Percentiles rank a stretch among this genome's conserved stretches.
Conservation (phyloP, 2,113 vertebrate species). For the Ciconia stormi region DNA sequence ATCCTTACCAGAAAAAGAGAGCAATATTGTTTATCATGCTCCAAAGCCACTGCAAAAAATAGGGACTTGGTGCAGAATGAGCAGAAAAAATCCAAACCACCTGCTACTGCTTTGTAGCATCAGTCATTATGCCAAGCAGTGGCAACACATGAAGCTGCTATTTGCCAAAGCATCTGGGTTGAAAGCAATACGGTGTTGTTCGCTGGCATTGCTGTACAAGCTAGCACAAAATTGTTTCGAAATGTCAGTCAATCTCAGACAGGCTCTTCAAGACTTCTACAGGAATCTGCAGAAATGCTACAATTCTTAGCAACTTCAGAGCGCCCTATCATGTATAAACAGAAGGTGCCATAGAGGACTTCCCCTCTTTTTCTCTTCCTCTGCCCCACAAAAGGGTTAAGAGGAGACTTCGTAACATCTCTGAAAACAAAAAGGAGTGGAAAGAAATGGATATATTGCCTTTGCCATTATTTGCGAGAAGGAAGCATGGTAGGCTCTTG, state of each 20-base stretch:
- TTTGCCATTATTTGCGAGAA: background rate
- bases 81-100: slow-evolving; percentile 2
- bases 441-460: background rate
- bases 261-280: background rate
- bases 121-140: slow-evolving; percentile 35
- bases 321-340: rapidly evolving
- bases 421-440: background rate
- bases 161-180: slow-evolving; percentile 56
- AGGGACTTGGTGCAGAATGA: background rate
- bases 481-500: background rate
- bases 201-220: background rate
- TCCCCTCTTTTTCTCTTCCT: background rate
- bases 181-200: slow-evolving; percentile 7
- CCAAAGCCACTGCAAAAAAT: background rate
- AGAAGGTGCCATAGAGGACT: background rate
- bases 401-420: background rate
- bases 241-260: background rate
- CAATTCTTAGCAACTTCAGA: background rate
- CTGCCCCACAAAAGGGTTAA: background rate
- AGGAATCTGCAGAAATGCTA: background rate
- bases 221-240: background rate
- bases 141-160: background rate
- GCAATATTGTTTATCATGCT: background rate
- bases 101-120: slow-evolving; percentile 43
- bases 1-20: background rate